Evolutionary conservation across 2,888 invertebrate genomes (phyloP), one percentile per base, ranked within the genome.

Genomic region (Proisotoma minuta): DNA sequence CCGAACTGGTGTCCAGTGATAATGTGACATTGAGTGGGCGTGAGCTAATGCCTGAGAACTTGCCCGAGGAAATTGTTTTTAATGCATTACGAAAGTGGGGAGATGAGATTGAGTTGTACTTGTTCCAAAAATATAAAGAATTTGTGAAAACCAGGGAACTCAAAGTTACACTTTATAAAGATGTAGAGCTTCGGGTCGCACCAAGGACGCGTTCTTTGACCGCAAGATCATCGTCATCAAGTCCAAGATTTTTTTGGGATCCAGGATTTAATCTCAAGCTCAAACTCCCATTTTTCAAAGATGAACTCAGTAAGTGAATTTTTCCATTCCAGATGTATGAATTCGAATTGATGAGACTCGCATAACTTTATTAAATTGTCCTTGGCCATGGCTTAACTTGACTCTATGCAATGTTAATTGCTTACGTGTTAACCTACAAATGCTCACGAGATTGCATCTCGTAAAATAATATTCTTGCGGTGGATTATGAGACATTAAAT

Each of bases 221-320:
- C 24, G 49, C 43, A 28, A 26, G 34, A 20, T n/a, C n/a, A n/a
- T n/a, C n/a, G n/a, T n/a, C n/a, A n/a, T 34, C 26, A 23, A 65
- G 62, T n/a, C 63, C 68, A 24, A 59, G 71, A 39, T 62, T 65
- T 18, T 67, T 73, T 53, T 72, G 67, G 60, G 74, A 74, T 59
- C 74, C 74, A 10, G 74, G 74, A 28, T 74, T 74, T 54, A 72
- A 74, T 47, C 51, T 74, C 12, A 72, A 73, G 51, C 60, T 74
- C 43, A 74, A 74, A 60, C 54, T 74, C 15, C 74, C 74, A n/a
- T 74, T 74, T 59, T 71, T 73, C 63, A 58, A 68, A 18, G 74
- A 74, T 57, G 74, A 74, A 57, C 60, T 74, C 22, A 74, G 74
- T 74, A 68, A 73, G 73, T 70, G 8, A n/a, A 28, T 12, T n/a